These are phyloP conservation scores for Harmothoe impar DNA, from an alignment of 2,888 invertebrate species.

Conservation along the genomic window DNA sequence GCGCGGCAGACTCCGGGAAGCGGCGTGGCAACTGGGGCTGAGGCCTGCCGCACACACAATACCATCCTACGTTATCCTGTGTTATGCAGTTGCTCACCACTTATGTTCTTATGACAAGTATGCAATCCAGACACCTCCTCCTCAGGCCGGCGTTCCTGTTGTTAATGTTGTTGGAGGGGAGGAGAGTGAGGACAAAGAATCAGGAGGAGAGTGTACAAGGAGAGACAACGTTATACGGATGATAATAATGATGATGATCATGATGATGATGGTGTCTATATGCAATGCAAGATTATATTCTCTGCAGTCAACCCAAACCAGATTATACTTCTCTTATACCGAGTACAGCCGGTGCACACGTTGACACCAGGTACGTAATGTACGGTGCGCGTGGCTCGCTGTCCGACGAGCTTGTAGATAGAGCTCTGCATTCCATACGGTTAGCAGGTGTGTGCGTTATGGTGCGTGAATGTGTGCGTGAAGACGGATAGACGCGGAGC, in stretches of 20 bases:
- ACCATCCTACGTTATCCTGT: constrained; percentile 36
- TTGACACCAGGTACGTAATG: too few species aligned
- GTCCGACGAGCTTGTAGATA: constrained; percentile 9
- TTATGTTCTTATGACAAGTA: constrained; percentile 56
- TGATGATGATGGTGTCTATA: not conserved
- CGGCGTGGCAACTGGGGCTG: constrained; percentile 50
- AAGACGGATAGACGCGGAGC: not conserved
- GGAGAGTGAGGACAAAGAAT: not conserved
- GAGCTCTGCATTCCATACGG: not conserved
- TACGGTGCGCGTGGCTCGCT: not conserved
- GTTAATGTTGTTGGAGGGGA: not conserved
- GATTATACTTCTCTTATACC: not conserved
- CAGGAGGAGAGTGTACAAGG: not conserved
- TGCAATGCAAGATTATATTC: constrained; percentile 28
- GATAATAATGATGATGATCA: too few species aligned
- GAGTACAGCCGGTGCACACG: not conserved
- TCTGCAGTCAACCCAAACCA: not conserved
- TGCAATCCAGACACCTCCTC: constrained; percentile 18
- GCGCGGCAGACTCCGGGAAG: not conserved
- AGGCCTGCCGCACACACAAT: not conserved
- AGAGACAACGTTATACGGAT: not conserved
- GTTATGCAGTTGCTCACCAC: constrained; percentile 54
- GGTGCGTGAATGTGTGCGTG: not conserved
- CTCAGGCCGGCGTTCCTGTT: not conserved
- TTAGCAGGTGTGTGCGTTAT: not conserved